Base-by-base conservation (phyloP, 2,888 invertebrate species). In the Sturmia bella region DNA sequence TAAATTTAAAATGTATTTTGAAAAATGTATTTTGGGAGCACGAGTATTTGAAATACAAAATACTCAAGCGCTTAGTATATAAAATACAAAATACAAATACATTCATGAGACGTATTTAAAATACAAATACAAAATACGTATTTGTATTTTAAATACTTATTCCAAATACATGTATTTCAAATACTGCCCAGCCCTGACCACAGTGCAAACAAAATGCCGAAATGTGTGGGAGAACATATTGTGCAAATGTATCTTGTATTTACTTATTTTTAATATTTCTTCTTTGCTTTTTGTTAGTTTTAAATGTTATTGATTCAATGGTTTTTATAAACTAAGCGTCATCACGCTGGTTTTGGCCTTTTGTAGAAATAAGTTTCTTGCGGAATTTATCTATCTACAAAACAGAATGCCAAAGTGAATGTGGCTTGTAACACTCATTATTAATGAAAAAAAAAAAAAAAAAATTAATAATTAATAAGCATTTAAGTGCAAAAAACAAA, bases 181-280 rank as follows among this genome's bases (percentile, higher is more conserved):
- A n/a, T n/a, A n/a, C n/a, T n/a, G n/a, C n/a, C n/a, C n/a, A n/a
- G n/a, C n/a, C n/a, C n/a, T n/a, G n/a, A 39, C 66, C 72, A 79
- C 72, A 59, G 78, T 79, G 78, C 64, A 48, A 24, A 43, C 32
- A 21, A 27, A 48, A 70, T 66, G 32, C 32, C 19, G 9, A 59
- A 78, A 45, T 19, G 78, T 61, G 78, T 79, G 48, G 78, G 78
- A 72, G 78, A 79, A 37, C 59, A 79, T 73, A 19, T 59, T 73
- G 43, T 63, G 19, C 24, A 6, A 39, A n/a, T 54, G 32, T 73
- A 27, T 63, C 19, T 19, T 63, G n/a, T 61, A 17, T 19, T 19
- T 32, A 15, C 13, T 7, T 63, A 13, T 61, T 39, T 64, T 19
- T 73, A n/a, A 27, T 19, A 19, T 13, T 54, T 0, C 13, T 54